These are phyloP conservation scores for Ascidia mentula DNA, from an alignment of 23 tunicate genomes.

Conservation along the genomic window DNA sequence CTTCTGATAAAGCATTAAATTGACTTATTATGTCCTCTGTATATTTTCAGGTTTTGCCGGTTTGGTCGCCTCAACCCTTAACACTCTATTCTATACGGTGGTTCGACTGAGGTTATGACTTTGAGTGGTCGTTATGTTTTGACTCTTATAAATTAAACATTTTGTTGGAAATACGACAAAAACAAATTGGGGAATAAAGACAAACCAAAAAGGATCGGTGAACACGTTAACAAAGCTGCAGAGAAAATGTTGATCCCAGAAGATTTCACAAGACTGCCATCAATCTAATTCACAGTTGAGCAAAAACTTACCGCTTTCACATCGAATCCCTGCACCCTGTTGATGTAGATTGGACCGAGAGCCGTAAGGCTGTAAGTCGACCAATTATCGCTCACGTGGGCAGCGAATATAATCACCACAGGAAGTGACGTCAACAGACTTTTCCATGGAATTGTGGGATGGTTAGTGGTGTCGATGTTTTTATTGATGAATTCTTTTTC, in stretches of 20 bases:
- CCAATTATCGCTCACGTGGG: background rate
- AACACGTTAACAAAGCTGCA: too few species aligned
- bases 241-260: too few species aligned
- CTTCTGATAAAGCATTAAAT: too few species aligned
- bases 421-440: background rate
- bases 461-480: slow-evolving; percentile 24
- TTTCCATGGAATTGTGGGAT: background rate
- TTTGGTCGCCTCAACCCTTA: background rate
- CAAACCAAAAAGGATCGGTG: too few species aligned
- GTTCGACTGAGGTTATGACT: background rate
- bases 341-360: background rate
- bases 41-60: background rate
- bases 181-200: too few species aligned
- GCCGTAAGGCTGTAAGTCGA: background rate
- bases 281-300: too few species aligned
- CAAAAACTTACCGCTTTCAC: background rate
- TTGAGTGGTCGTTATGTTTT: background rate
- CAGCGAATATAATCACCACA: background rate
- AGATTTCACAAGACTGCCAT: too few species aligned
- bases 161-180: too few species aligned
- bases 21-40: too few species aligned
- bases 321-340: background rate
- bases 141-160: background rate
- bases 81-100: background rate
- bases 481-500: slow-evolving; percentile 61